Percentiles rank a stretch among this genome's conserved stretches.
phyloP scores from a whole-genome alignment of 2,888 invertebrate genomes.

The Eupeodes luniger region DNA sequence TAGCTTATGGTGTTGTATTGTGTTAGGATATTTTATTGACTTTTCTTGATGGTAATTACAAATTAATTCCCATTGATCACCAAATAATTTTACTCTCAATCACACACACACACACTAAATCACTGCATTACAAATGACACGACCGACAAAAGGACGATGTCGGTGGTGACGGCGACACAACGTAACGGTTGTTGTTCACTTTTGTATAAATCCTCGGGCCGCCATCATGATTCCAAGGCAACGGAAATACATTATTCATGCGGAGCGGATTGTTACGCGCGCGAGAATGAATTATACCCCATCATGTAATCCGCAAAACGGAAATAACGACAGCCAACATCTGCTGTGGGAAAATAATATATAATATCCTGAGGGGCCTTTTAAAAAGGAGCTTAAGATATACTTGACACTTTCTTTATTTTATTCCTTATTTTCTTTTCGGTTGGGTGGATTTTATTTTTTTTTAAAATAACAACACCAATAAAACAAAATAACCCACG shows the following conservation, averaged over 20 bases:
- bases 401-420: slow-evolving; percentile 38
- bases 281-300: slow-evolving; percentile 53
- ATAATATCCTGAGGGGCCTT: slow-evolving; percentile 32
- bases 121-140: slow-evolving; percentile 28
- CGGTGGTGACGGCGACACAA: background rate
- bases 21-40: background rate
- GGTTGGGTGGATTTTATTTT: background rate
- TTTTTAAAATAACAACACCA: background rate
- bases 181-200: slow-evolving; percentile 54
- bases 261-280: slow-evolving; percentile 49
- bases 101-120: slow-evolving; percentile 40
- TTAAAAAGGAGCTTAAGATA: slow-evolving; percentile 37
- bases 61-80: slow-evolving; percentile 64
- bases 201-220: slow-evolving; percentile 56
- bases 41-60: slow-evolving; percentile 51
- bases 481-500: background rate
- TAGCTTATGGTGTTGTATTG: background rate
- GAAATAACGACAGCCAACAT: slow-evolving; percentile 45
- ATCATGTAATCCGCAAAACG: slow-evolving; percentile 53
- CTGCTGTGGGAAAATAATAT: slow-evolving; percentile 41
- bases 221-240: background rate
- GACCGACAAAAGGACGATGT: too few species aligned
- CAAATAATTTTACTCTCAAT: slow-evolving; percentile 23
- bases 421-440: background rate
- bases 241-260: slow-evolving; percentile 66